A percentile compares a stretch with the other conserved stretches of the same genome.
Evolutionary conservation across 2,797 vertebrate genomes (phyloP).

Genomic region (Lepilemur septentrionalis): DNA sequence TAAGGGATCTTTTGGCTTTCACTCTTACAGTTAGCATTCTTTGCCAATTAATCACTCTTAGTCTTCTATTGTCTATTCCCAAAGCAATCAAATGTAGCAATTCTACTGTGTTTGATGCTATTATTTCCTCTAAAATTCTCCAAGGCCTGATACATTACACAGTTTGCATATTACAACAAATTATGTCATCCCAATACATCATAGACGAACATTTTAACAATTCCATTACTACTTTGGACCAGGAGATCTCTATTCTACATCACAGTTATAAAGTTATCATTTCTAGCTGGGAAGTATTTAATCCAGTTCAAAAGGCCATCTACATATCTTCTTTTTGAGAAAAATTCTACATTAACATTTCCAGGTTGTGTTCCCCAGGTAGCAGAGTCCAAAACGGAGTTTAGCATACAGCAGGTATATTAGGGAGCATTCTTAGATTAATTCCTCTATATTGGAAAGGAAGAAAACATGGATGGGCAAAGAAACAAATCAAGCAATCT

Average conservation of each 20-base stretch:
- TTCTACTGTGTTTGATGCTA: background rate
- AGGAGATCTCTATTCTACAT: background rate
- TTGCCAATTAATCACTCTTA: background rate
- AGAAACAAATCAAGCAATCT: background rate
- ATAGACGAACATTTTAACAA: background rate
- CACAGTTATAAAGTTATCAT: background rate
- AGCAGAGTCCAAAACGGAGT: background rate
- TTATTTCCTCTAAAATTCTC: background rate
- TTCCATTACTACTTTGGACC: background rate
- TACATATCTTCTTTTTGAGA: background rate
- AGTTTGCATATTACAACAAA: background rate
- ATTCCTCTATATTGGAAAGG: background rate
- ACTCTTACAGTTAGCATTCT: background rate
- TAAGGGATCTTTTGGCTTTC: background rate
- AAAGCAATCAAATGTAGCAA: background rate
- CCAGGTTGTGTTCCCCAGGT: background rate
- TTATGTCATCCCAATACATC: background rate
- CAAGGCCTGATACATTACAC: background rate
- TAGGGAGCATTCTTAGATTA: background rate
- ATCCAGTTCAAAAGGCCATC: background rate
- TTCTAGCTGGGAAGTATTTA: background rate
- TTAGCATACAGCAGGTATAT: background rate
- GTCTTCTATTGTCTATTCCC: background rate
- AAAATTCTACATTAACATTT: background rate
- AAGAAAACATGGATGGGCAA: background rate